phyloP scores from a whole-genome alignment of 1,140 invertebrate genomes.

The Stenopsyche tienmushanensis region DNA sequence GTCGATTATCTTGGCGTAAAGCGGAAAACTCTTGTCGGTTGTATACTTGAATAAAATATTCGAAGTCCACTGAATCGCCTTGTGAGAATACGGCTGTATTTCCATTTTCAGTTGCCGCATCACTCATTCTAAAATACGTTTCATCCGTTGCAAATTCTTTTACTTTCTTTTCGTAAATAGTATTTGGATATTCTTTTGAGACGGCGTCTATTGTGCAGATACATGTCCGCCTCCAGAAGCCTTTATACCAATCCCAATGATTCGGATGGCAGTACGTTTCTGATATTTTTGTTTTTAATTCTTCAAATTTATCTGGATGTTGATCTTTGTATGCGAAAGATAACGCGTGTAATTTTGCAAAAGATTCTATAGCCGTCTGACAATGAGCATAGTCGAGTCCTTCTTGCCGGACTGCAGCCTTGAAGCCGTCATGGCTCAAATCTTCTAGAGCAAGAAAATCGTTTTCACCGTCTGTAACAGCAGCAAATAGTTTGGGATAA shows the following conservation, averaged over 20 bases:
- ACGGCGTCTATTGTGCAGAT: constrained; percentile 63
- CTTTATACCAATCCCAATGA: constrained; percentile 63
- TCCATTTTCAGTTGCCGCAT: neutral
- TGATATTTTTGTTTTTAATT: constrained; percentile 47
- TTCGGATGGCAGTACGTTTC: constrained; percentile 63
- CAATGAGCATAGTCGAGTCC: constrained; percentile 57
- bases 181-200: constrained; percentile 60
- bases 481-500: constrained; percentile 57
- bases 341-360: constrained; percentile 69
- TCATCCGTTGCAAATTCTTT: constrained; percentile 56
- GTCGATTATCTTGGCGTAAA: constrained; percentile 64
- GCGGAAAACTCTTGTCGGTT: constrained; percentile 44
- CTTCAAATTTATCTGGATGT: constrained; percentile 57
- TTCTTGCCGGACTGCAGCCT: constrained; percentile 51
- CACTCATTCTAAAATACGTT: constrained; percentile 38
- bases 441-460: constrained; percentile 70
- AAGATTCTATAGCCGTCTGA: constrained; percentile 56
- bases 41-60: constrained; percentile 66
- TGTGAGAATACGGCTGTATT: constrained; percentile 60
- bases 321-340: constrained; percentile 68
- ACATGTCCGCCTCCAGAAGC: constrained; percentile 58
- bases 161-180: constrained; percentile 59
- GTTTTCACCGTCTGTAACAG: constrained; percentile 60
- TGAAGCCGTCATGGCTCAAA: constrained; percentile 57
- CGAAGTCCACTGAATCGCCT: constrained; percentile 72